Conservation (phyloP, 2,113 vertebrate genomes). For the Tenrec ecaudatus region DNA sequence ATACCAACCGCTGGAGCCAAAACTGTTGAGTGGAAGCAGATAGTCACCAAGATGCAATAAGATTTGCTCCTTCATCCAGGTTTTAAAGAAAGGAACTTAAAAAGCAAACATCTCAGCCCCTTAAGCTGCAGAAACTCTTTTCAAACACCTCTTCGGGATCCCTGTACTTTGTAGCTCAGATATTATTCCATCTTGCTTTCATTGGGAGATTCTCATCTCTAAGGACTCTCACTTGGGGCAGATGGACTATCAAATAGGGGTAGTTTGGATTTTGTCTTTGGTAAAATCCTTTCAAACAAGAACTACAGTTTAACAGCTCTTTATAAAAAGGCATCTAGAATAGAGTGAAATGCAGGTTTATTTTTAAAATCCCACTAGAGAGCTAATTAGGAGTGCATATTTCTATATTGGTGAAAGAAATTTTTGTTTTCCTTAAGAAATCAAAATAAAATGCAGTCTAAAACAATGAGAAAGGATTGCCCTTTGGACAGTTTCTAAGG, state of each 20-base stretch:
- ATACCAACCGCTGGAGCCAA: constrained; percentile 21
- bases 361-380: constrained; percentile 17
- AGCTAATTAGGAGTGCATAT: not conserved
- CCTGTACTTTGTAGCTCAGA: not conserved
- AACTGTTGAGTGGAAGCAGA: constrained; percentile 20
- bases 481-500: not conserved
- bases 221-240: not conserved
- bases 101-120: not conserved
- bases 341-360: not conserved
- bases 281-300: not conserved
- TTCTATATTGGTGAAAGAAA: not conserved
- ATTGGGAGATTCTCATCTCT: not conserved
- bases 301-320: not conserved
- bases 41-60: not conserved
- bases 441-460: not conserved
- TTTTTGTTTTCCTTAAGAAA: constrained; percentile 27
- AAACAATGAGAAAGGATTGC: not conserved
- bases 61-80: constrained; percentile 16
- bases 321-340: not conserved
- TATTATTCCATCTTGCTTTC: not conserved
- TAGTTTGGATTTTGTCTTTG: constrained; percentile 16
- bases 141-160: not conserved
- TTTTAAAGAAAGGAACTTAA: constrained; percentile 35
- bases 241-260: not conserved
- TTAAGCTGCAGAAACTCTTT: not conserved